Base-by-base conservation (phyloP, 2,888 invertebrate species). In the Cerceris rybyensis region DNA sequence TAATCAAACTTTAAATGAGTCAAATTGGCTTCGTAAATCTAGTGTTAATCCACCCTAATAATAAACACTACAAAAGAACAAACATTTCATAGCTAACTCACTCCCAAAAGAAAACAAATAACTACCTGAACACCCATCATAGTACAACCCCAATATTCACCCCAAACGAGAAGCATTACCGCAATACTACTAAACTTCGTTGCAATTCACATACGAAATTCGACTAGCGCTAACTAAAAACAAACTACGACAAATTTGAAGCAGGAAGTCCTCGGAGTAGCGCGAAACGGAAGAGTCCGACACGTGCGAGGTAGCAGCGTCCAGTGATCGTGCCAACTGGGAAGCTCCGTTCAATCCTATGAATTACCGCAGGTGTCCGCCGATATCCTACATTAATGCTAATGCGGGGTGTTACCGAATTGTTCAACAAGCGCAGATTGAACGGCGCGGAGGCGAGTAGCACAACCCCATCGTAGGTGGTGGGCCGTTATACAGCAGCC, bases 371-470 rank as follows among this genome's bases (percentile, higher is more conserved):
- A 86, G 86, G 87, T 88, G 89, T 86, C 83, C 84, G 82, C 80
- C 88, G 88, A 89, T 89, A 88, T 89, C 81, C 85, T 78, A 72
- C 87, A 90, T 91, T 90, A 89, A 91, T 89, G 89, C 86, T 90
- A 88, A 90, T 88, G 87, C 82, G 75, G 82, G 85, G 87, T 88
- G 88, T 91, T 88, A 86, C 87, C 89, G 88, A 89, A 91, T 91
- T 89, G 89, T 90, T 89, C 82, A 87, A 86, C 89, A 87, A 88
- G 88, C 86, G 85, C 87, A 87, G 90, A 90, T 90, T 89, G 90
- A 90, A 89, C 86, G 80, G 80, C 80, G 84, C 79, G 67, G 39
- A 63, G n/a, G 55, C 42, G 63, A 70, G 17, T 9, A 28, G 65
- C 17, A 9, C 70, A 42, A 61, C 28, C 68, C 46, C 41, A 14